Evolutionary conservation across 2,888 invertebrate genomes (phyloP).

Genomic region (Athalia circularis): DNA sequence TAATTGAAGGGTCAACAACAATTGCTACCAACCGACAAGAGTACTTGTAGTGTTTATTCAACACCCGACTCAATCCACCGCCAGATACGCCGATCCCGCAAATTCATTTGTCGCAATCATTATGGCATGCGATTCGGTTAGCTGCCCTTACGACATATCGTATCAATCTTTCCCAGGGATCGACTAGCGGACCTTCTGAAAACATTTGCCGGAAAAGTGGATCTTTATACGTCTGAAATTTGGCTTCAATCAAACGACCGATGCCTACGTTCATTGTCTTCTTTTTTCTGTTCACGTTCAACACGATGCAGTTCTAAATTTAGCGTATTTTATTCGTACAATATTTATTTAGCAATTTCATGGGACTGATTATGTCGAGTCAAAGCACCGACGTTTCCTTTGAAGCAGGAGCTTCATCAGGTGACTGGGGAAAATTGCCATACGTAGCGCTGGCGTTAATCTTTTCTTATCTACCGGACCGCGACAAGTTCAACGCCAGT

Average conservation of each 20-base stretch:
- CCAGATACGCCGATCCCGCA: conserved; percentile 9
- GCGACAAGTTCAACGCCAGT: conserved; percentile 38
- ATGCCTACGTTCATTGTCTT: conserved; percentile 12
- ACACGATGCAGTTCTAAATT: neutral
- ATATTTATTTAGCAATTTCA: neutral
- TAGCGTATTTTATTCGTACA: neutral
- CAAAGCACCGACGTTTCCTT: neutral
- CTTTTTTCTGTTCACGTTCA: neutral
- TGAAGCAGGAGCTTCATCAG: neutral
- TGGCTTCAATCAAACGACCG: neutral
- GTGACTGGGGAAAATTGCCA: conserved; percentile 36
- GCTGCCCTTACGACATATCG: neutral
- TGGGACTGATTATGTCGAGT: conserved; percentile 15
- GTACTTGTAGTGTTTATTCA: conserved; percentile 39
- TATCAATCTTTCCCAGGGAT: neutral
- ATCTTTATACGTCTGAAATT: conserved; percentile 2
- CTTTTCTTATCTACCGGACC: conserved; percentile 41
- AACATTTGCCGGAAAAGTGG: neutral
- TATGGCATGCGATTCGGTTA: conserved; percentile 22
- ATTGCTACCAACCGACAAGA: conserved; percentile 33
- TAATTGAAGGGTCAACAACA: conserved; percentile 44
- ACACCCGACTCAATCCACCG: conserved; percentile 25
- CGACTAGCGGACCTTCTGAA: too few relatives aligned
- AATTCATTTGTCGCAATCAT: conserved; percentile 1
- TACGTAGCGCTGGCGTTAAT: conserved; percentile 35